Evolutionary conservation across 2,888 invertebrate genomes (phyloP).

Genomic region (Drosophila quinaria): DNA sequence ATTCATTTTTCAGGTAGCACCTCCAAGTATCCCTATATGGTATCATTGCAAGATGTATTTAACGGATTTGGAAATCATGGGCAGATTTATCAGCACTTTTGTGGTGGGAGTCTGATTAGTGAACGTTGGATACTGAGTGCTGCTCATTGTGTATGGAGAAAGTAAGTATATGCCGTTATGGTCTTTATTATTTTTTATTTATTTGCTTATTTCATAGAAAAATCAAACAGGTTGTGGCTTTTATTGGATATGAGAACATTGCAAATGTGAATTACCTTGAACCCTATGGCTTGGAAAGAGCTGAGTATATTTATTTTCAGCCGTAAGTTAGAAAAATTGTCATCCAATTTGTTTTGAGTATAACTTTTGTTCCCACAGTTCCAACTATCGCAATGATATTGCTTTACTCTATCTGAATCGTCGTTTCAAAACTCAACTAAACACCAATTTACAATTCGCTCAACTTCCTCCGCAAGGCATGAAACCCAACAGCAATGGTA

Average conservation of each 20-base stretch:
- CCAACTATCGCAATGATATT: constrained; percentile 83
- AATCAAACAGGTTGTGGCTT: constrained; percentile 62
- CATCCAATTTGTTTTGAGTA: background rate
- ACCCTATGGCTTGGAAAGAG: constrained; percentile 64
- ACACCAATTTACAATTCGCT: constrained; percentile 53
- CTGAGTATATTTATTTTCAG: constrained; percentile 78
- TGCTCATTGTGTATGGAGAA: constrained; percentile 83
- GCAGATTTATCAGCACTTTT: constrained; percentile 80
- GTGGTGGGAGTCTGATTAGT: constrained; percentile 83
- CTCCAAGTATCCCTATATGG: constrained; percentile 82
- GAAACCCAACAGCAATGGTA: constrained; percentile 74
- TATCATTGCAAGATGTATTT: constrained; percentile 81
- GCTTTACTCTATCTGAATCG: constrained; percentile 74
- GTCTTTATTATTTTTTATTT: too few relatives aligned
- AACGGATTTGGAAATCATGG: background rate
- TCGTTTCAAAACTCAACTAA: constrained; percentile 35
- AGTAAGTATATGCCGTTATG: constrained; percentile 67
- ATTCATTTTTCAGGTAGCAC: constrained; percentile 46
- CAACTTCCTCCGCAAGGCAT: constrained; percentile 73
- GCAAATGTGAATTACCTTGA: constrained; percentile 56
- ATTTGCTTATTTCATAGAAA: constrained; percentile 60
- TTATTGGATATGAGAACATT: constrained; percentile 80
- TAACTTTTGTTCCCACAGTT: constrained; percentile 52
- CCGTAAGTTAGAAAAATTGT: constrained; percentile 68
- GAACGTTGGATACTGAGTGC: constrained; percentile 83